phyloP scores from a whole-genome alignment of 2,113 vertebrate genomes.

The Apodemus sylvaticus region DNA sequence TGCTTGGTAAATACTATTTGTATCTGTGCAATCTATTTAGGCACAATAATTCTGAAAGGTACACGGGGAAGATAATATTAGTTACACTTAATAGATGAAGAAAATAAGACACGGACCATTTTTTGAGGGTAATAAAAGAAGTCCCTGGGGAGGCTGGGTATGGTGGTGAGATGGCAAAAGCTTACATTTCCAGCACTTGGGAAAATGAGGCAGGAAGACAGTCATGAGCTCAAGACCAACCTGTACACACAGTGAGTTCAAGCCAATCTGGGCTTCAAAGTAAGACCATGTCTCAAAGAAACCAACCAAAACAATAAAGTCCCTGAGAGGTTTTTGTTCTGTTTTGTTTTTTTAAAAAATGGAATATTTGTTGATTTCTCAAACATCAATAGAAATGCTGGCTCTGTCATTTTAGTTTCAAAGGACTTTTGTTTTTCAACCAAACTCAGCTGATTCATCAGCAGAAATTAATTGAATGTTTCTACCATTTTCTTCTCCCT shows the following conservation, averaged over 20 bases:
- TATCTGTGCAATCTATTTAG: background rate
- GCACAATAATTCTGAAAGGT: background rate
- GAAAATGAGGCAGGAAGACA: background rate
- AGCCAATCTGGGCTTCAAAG: background rate
- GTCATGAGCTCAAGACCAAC: background rate
- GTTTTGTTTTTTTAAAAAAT: too few species aligned
- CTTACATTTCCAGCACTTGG: background rate
- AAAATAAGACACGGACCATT: background rate
- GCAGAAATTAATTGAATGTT: constrained; percentile 36
- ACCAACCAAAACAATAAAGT: background rate
- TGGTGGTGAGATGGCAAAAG: background rate
- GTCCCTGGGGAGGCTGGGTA: background rate
- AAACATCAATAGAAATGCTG: background rate
- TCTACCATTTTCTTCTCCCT: constrained; percentile 13
- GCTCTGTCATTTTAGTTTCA: constrained; percentile 37
- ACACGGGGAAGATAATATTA: background rate
- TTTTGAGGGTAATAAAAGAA: background rate
- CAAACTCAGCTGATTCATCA: background rate
- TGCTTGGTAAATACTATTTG: background rate
- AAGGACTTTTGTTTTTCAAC: background rate
- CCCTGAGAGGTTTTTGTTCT: too few species aligned
- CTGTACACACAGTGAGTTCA: background rate
- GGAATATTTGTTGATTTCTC: background rate
- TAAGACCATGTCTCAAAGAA: background rate
- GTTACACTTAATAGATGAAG: background rate